These are phyloP conservation scores for Halictus rubicundus DNA, from an alignment of 1,140 invertebrate genomes.

Conservation along the genomic window DNA sequence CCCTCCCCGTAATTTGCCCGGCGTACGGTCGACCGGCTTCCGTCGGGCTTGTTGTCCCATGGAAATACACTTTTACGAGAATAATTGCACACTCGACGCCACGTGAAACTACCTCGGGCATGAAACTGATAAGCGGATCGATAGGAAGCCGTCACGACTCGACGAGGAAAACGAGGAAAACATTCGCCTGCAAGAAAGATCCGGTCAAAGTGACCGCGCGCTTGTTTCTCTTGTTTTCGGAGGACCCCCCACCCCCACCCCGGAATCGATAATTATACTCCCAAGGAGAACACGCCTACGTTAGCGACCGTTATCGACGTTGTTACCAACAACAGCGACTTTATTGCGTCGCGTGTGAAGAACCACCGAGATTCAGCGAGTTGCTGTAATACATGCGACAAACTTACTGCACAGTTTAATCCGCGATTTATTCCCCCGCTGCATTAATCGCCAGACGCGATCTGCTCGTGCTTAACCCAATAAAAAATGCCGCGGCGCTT, in stretches of 20 bases:
- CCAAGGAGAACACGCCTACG: neutral
- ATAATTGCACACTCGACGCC: constrained; percentile 32
- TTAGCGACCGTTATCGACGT: too few relatives aligned
- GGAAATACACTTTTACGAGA: constrained; percentile 1
- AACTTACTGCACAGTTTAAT: too few relatives aligned
- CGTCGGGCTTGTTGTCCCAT: neutral
- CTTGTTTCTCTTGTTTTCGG: neutral
- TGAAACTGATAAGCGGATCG: constrained; percentile 28
- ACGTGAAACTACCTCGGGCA: constrained; percentile 19
- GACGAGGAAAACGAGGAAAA: too few relatives aligned
- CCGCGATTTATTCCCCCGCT: too few relatives aligned
- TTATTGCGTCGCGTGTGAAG: too few relatives aligned
- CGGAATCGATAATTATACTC: neutral
- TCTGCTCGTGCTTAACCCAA: too few relatives aligned
- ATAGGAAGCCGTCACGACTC: neutral
- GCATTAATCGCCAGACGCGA: too few relatives aligned
- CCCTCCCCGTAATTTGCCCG: neutral
- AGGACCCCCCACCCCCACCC: too few relatives aligned
- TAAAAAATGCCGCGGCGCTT: too few relatives aligned
- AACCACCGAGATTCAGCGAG: too few relatives aligned
- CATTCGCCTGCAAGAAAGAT: neutral
- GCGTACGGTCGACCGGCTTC: neutral
- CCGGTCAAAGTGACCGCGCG: neutral
- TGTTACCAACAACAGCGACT: too few relatives aligned
- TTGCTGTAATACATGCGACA: too few relatives aligned